These are phyloP conservation scores for Alitta virens DNA, from an alignment of 2,888 invertebrate genomes.

Conservation along the genomic window DNA sequence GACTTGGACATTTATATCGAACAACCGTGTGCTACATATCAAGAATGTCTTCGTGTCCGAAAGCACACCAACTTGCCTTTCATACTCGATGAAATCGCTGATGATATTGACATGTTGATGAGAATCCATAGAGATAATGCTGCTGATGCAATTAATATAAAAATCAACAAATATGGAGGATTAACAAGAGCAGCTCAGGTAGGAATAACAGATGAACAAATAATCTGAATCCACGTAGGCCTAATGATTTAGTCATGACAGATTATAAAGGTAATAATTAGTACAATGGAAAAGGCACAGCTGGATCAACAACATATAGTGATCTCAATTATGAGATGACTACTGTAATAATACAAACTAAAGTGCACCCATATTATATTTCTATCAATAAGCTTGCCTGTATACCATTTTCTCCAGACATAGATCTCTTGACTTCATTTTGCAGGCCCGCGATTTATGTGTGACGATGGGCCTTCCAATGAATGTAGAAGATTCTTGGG, in stretches of 20 bases:
- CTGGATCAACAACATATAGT: too few species aligned
- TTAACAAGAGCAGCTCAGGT: constrained; percentile 24
- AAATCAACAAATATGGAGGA: constrained; percentile 26
- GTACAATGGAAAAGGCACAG: too few species aligned
- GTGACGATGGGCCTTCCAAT: constrained; percentile 23
- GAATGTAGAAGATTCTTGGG: constrained; percentile 27
- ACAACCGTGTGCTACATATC: constrained; percentile 23
- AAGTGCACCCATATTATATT: too few species aligned
- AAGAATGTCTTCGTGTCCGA: constrained; percentile 24
- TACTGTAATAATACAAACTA: too few species aligned
- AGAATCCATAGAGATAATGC: constrained; percentile 14
- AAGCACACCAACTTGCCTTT: constrained; percentile 21
- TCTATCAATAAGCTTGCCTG: too few species aligned
- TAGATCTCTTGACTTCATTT: too few species aligned
- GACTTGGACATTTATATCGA: constrained; percentile 26
- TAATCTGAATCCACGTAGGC: too few species aligned
- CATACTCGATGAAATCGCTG: constrained; percentile 23
- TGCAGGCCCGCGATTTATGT: constrained; percentile 23
- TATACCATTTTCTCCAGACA: too few species aligned
- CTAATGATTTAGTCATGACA: too few species aligned
- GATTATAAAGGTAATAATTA: too few species aligned
- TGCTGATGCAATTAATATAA: constrained; percentile 24
- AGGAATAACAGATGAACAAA: too few species aligned
- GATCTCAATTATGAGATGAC: too few species aligned
- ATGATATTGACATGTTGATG: constrained; percentile 9